Conservation (phyloP, 1,140 invertebrate species). For the Hyphantria cunea region DNA sequence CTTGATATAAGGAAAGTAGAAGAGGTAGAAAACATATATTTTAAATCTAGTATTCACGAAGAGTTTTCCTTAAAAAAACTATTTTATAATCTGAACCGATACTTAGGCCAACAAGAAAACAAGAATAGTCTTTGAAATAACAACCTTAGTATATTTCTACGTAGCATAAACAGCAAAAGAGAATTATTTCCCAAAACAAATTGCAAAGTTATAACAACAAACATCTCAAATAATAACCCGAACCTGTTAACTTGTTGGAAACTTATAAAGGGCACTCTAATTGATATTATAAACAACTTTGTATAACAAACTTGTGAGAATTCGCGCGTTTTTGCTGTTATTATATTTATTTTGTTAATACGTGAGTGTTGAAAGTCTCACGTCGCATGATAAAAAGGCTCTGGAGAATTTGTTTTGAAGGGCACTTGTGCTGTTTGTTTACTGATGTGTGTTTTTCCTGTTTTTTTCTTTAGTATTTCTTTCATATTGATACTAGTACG, state of each 20-base stretch:
- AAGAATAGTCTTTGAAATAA: too few relatives aligned
- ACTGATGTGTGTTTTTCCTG: too few relatives aligned
- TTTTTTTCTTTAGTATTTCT: too few relatives aligned
- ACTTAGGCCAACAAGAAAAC: too few relatives aligned
- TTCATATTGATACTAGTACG: too few relatives aligned
- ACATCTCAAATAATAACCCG: not conserved
- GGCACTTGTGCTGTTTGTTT: too few relatives aligned
- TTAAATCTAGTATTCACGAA: too few relatives aligned
- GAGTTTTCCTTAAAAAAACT: too few relatives aligned
- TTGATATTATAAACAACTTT: constrained; percentile 8
- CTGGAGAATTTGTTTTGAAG: not conserved
- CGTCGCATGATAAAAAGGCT: not conserved
- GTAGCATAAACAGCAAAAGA: not conserved
- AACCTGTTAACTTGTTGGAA: not conserved
- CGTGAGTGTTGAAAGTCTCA: constrained; percentile 12
- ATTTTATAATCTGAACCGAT: too few relatives aligned
- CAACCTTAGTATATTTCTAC: too few relatives aligned
- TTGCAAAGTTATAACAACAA: not conserved
- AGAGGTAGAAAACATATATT: too few relatives aligned
- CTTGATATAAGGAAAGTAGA: too few relatives aligned
- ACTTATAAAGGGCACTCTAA: constrained; percentile 2
- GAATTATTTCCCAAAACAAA: not conserved
- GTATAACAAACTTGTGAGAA: constrained; percentile 13
- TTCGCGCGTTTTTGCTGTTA: constrained; percentile 19
- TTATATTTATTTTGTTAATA: constrained; percentile 14